Base-by-base conservation (phyloP, 2,888 invertebrate genomes). In the Mechanitis messenoides region DNA sequence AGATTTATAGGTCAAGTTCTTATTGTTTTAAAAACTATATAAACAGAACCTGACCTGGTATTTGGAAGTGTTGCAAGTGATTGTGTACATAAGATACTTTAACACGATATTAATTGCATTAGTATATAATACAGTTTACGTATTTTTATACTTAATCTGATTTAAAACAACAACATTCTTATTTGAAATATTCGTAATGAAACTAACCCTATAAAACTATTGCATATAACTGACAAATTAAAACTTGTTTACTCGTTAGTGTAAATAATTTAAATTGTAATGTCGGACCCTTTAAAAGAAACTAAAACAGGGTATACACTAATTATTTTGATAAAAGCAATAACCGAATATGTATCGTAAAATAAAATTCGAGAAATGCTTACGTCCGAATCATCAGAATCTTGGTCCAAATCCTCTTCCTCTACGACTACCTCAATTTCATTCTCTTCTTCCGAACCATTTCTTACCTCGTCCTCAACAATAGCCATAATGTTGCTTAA, bases 391-490 rank as follows among this genome's bases (percentile, higher is more conserved):
- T 86, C 87, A 62, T 88, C 87, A 0, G 87, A 84, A 69, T 90
- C 89, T 66, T 83, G 85, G 53, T 88, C 88, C 53, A 74, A 81
- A 59, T 85, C 88, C 59, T 87, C 85, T 61, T 87, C 89, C 62
- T 87, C 90, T 46, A 87, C 83, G 2, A 86, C 85, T 3, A 87
- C 85, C 74, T 87, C 88, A 72, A 87, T 85, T 71, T 87, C 88
- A 75, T 87, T 87, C 67, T 89, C 90, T 65, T 88, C 89, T 69
- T 85, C 87, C 3, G 87, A 88, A 62, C 87, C 89, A 80, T 87
- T 87, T 69, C 84, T 79, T 62, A 87, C 83, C 73, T 88, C 89
- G 66, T 89, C 89, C 71, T 90, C 90, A 33, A 90, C 89, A 60
- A 89, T 84, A 71, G 89, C 89, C 90, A 90, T 90, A 68, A 75